Base-by-base conservation (phyloP, 2,113 vertebrate species). In the Bettongia penicillata region DNA sequence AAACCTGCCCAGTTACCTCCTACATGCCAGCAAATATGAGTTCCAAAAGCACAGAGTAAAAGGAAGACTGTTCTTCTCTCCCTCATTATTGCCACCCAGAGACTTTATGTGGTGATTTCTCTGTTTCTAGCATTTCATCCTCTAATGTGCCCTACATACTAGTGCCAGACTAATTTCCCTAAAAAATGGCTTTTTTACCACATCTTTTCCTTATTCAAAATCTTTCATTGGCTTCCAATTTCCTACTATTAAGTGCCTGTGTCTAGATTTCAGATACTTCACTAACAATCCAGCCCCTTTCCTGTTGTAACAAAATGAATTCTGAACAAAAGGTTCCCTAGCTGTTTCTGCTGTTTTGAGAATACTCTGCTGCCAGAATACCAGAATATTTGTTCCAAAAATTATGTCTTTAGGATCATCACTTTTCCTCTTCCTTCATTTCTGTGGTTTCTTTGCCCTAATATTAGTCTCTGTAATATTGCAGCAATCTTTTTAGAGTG, bases 211-310 rank as follows among this genome's bases (percentile, higher is more conserved):
- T 93, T 57, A 3, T 43, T 91, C 53, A 90, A 84, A 84, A 50
- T 84, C 50, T 92, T n/a, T 51, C 26, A 52, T 93, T 96, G 77
- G 53, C 25, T 96, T 47, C 53, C 37, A 12, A 84, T 61, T 53
- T 10, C n/a, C 92, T 26, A 91, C 89, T 26, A 55, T 1, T 7
- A 10, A 90, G 53, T 68, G 50, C 91, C 25, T 93, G 93, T 53
- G 91, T 48, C 22, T 49, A 91, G 22, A 95, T 49, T 93, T 94
- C 25, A 47, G 24, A 19, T 93, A 93, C 92, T 53, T 95, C 31
- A 94, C 61, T 37, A 90, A 92, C 28, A 50, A 91, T 53, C 22
- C 3, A 11, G n/a, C 53, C 16, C 68, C n/a, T 84, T 84, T 84
- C n/a, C 68, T 84, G 19, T 84, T 84, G 68, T 43, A 19, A 84